phyloP scores from a whole-genome alignment of 2,113 vertebrate genomes.

The Elaphurus davidianus region DNA sequence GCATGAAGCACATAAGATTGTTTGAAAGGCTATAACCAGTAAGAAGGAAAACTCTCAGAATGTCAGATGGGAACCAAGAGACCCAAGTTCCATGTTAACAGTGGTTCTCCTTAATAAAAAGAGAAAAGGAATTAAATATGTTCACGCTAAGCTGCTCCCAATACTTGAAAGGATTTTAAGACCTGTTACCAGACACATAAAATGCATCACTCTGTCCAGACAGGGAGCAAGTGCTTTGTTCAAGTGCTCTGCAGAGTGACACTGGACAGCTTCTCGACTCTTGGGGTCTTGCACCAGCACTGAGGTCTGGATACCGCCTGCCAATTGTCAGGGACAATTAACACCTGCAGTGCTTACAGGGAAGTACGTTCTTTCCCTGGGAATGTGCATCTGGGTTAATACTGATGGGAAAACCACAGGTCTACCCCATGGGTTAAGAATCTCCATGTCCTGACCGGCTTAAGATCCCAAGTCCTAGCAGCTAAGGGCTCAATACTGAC shows the following conservation, averaged over 20 bases:
- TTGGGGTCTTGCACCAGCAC: neutral
- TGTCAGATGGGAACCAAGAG: neutral
- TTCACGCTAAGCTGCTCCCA: rapidly evolving
- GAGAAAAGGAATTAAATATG: neutral
- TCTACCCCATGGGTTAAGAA: neutral
- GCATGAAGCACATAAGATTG: neutral
- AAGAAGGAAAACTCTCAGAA: neutral
- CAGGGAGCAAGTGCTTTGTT: neutral
- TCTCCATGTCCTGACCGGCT: rapidly evolving
- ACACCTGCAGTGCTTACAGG: rapidly evolving
- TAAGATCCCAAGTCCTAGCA: neutral
- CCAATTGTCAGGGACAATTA: neutral
- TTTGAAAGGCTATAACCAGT: neutral
- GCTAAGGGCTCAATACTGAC: neutral
- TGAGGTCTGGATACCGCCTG: too few species aligned
- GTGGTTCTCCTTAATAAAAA: neutral
- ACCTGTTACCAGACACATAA: neutral
- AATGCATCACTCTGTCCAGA: neutral
- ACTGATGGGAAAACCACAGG: neutral
- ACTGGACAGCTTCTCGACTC: neutral
- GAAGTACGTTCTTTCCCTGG: neutral
- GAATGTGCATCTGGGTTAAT: neutral
- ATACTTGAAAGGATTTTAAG: neutral
- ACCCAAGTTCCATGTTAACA: neutral
- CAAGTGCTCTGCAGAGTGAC: neutral